Conservation (phyloP, 2,888 invertebrate genomes). For the Apantesis nais region DNA sequence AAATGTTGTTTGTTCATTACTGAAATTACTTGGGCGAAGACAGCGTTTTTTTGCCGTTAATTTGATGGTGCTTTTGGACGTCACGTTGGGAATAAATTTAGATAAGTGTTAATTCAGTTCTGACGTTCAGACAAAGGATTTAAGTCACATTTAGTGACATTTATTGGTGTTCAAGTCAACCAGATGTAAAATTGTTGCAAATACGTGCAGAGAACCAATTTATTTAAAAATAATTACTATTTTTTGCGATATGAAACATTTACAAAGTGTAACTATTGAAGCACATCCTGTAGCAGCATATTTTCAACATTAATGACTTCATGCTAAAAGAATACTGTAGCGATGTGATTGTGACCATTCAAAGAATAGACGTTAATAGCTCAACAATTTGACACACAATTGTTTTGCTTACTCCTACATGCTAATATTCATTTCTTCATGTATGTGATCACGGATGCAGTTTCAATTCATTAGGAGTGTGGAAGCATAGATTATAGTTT, state of each 20-base stretch:
- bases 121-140: neutral
- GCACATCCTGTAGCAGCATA: constrained; percentile 61
- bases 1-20: constrained; percentile 35
- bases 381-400: constrained; percentile 37
- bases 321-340: constrained; percentile 69
- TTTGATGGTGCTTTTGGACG: neutral
- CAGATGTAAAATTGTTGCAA: neutral
- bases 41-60: neutral
- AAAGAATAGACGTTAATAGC: constrained; percentile 51
- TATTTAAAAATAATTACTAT: neutral
- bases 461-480: neutral
- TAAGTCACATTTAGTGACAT: neutral
- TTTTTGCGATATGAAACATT: neutral
- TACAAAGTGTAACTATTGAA: neutral
- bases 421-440: neutral
- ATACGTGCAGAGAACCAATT: neutral
- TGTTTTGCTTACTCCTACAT: constrained; percentile 27
- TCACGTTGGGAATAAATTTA: neutral
- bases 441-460: constrained; percentile 10
- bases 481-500: neutral
- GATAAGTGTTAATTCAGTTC: neutral
- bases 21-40: constrained; percentile 7
- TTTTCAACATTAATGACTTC: constrained; percentile 72
- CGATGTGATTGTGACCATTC: constrained; percentile 47
- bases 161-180: neutral